Base-by-base conservation (phyloP, 2,797 vertebrate genomes). In the Onychomys arenicola region DNA sequence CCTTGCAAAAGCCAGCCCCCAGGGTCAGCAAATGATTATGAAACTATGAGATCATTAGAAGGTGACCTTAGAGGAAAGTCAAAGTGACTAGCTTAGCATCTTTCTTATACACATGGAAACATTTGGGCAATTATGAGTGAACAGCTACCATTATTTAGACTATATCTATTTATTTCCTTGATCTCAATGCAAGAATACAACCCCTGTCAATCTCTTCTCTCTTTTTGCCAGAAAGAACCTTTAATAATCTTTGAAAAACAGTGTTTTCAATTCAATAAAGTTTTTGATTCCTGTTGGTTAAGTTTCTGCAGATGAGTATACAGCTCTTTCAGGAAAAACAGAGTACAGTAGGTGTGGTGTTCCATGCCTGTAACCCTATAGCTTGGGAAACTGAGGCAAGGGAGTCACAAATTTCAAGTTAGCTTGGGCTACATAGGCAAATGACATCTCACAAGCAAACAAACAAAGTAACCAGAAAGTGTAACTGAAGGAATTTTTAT, bases 111-210 rank as follows among this genome's bases (percentile, higher is more conserved):
- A 97, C 8, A 83, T 2, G 21, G 21, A 71, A 84, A 94, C 27
- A 27, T 55, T 57, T 83, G 61, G 43, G 55, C 23, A 73, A 86
- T 78, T 91, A 12, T 73, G 80, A 91, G 89, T 40, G 73, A 97
- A 73, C 96, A 85, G 8, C 27, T 46, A 6, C 40, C 9, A 75
- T 21, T 43, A 78, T 16, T 32, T 83, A 12, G 13, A 75, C 46
- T 77, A 49, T 40, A 3, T 65, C 23, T 81, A 59, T 2, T 0
- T 59, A 89, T 83, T 96, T 90, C 57, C n/a, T 88, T 43, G 2
- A 55, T 17, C 23, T 59, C 40, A 52, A 85, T 65, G 65, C 43
- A 86, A 87, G 43, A 95, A 65, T 8, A 76, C 69, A 91, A 80
- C 23, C 52, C 71, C 0, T 52, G 12, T 5, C 27, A 71, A 27